phyloP scores from a whole-genome alignment of 1,140 invertebrate species.

The Calosoma granatense region DNA sequence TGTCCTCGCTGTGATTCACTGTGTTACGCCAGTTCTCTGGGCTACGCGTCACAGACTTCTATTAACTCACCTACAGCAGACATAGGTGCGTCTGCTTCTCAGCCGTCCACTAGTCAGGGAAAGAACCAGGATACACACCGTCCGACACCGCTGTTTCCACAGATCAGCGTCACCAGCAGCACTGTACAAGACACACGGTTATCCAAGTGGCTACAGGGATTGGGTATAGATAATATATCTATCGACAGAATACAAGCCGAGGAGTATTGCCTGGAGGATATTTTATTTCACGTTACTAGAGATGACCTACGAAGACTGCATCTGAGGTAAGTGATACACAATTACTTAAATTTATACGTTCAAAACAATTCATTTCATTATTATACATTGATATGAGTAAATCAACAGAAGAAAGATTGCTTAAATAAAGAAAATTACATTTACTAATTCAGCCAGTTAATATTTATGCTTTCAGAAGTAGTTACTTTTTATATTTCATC shows the following conservation, averaged over 20 bases:
- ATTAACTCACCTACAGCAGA: slow-evolving; percentile 16
- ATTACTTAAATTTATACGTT: slow-evolving; percentile 22
- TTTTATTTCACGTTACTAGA: slow-evolving; percentile 59
- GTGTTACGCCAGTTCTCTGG: not conserved
- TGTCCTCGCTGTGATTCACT: slow-evolving; percentile 3
- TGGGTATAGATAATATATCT: slow-evolving; percentile 45
- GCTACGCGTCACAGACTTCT: not conserved
- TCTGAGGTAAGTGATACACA: slow-evolving; percentile 44
- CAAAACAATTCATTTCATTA: not conserved
- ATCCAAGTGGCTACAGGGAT: slow-evolving; percentile 45
- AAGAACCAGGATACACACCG: slow-evolving; percentile 25
- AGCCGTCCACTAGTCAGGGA: slow-evolving; percentile 15
- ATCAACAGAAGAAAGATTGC: no score
- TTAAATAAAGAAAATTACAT: no score
- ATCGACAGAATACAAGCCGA: slow-evolving; percentile 56
- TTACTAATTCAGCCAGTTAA: no score
- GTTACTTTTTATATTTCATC: not conserved
- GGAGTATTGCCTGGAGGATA: slow-evolving; percentile 68
- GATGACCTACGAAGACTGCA: slow-evolving; percentile 65
- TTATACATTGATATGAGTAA: no score
- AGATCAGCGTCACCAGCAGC: slow-evolving; percentile 30
- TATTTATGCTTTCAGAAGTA: no score
- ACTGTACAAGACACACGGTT: slow-evolving; percentile 37
- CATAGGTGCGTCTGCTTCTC: slow-evolving; percentile 20
- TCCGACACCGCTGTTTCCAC: slow-evolving; percentile 22